Percentiles rank a stretch among this genome's conserved stretches.
phyloP scores from a whole-genome alignment of 1,140 invertebrate genomes.

The Drosophila truncata region DNA sequence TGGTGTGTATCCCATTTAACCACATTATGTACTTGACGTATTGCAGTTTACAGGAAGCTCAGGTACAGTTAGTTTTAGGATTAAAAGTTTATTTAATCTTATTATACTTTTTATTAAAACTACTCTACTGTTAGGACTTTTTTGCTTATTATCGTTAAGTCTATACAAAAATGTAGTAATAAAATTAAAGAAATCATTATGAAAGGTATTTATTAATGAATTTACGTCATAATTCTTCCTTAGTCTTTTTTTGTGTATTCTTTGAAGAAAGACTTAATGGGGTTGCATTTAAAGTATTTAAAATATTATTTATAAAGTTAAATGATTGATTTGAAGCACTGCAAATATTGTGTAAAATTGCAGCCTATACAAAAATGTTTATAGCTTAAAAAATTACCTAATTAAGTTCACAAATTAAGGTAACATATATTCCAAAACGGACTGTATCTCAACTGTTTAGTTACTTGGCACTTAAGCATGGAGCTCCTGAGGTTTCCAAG shows the following conservation, averaged over 20 bases:
- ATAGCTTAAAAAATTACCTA: neutral
- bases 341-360: neutral
- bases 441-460: conserved; percentile 27
- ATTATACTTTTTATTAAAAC: too few relatives aligned
- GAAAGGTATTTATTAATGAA: neutral
- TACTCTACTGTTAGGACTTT: too few relatives aligned
- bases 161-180: neutral
- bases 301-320: neutral
- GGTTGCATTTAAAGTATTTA: neutral
- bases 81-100: neutral
- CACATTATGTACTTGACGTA: conserved; percentile 40
- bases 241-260: neutral
- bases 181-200: neutral
- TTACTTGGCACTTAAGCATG: conserved; percentile 33
- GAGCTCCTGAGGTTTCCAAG: conserved; percentile 15
- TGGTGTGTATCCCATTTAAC: conserved; percentile 26
- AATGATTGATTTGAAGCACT: too few relatives aligned
- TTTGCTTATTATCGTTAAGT: too few relatives aligned
- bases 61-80: conserved; percentile 12
- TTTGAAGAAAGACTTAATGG: neutral
- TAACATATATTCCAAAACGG: neutral
- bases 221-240: neutral
- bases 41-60: conserved; percentile 3
- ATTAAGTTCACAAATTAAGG: neutral
- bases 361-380: too few relatives aligned